Evolutionary conservation across 64 coral and sea anemone species (phyloP).

Genomic region (Pachyseris speciosa): DNA sequence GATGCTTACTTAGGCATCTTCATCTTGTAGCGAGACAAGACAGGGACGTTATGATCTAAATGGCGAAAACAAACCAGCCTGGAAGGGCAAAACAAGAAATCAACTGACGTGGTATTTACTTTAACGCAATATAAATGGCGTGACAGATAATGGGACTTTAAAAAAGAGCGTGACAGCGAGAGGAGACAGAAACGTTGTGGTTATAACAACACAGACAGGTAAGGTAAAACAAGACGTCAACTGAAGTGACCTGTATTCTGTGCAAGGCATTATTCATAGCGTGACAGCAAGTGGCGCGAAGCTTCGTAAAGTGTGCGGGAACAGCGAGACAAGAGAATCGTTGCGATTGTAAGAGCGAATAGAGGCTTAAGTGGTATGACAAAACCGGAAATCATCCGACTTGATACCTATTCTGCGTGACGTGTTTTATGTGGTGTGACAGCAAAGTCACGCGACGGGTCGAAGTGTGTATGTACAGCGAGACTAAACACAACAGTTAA

Average conservation of each 20-base stretch:
- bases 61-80: slow-evolving; percentile 44
- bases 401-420: too few relatives aligned
- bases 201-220: neutral
- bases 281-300: too few relatives aligned
- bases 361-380: too few relatives aligned
- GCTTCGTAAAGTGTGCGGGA: too few relatives aligned
- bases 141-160: neutral
- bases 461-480: neutral
- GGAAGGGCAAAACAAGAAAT: slow-evolving; percentile 51
- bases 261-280: too few relatives aligned
- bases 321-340: neutral
- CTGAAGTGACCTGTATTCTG: too few relatives aligned
- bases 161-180: neutral
- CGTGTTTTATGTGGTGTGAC: neutral
- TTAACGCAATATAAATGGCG: neutral
- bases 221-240: too few relatives aligned
- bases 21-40: slow-evolving; percentile 29
- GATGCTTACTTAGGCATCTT: slow-evolving; percentile 58
- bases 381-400: too few relatives aligned
- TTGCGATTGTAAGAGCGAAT: neutral
- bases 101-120: slow-evolving; percentile 9
- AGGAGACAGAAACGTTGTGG: neutral
- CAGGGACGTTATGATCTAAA: slow-evolving; percentile 42
- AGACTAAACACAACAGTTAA: too few relatives aligned
- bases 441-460: neutral